These are phyloP conservation scores for Yponomeuta malinellus DNA, from an alignment of 2,888 invertebrate genomes.

Conservation along the genomic window DNA sequence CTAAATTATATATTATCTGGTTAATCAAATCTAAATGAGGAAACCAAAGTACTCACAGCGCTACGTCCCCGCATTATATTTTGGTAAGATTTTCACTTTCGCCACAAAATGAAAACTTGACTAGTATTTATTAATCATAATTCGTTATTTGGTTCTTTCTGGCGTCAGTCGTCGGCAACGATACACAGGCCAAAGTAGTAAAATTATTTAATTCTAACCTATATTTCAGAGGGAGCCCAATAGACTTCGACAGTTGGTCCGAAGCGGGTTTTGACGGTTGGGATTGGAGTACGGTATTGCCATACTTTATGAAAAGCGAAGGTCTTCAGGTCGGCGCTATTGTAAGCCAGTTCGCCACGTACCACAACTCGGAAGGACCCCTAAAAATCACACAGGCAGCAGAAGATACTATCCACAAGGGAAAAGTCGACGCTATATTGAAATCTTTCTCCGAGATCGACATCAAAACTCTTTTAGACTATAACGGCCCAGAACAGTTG, in stretches of 20 bases:
- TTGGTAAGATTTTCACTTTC: too few species aligned
- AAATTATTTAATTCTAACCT: too few species aligned
- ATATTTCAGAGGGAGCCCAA: constrained; percentile 15
- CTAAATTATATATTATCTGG: too few species aligned
- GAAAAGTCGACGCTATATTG: neutral
- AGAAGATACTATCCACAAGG: neutral
- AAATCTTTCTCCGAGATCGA: neutral
- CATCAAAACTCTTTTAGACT: neutral
- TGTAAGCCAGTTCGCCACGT: neutral
- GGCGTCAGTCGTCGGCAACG: too few species aligned
- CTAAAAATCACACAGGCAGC: constrained; percentile 15
- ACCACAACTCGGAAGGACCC: constrained; percentile 6
- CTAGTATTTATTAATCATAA: too few species aligned
- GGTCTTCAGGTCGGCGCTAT: neutral
- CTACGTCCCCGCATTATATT: too few species aligned
- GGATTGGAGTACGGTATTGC: neutral
- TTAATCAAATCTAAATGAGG: too few species aligned
- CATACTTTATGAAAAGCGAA: constrained; percentile 11
- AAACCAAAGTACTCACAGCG: too few species aligned
- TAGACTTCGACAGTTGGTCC: constrained; percentile 14
- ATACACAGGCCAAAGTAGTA: too few species aligned
- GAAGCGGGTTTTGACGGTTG: constrained; percentile 4
- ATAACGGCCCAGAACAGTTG: constrained; percentile 15
- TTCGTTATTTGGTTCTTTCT: too few species aligned
- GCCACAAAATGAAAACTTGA: too few species aligned